phyloP scores from a whole-genome alignment of 2,113 vertebrate genomes.

The Spheniscus mendiculus region DNA sequence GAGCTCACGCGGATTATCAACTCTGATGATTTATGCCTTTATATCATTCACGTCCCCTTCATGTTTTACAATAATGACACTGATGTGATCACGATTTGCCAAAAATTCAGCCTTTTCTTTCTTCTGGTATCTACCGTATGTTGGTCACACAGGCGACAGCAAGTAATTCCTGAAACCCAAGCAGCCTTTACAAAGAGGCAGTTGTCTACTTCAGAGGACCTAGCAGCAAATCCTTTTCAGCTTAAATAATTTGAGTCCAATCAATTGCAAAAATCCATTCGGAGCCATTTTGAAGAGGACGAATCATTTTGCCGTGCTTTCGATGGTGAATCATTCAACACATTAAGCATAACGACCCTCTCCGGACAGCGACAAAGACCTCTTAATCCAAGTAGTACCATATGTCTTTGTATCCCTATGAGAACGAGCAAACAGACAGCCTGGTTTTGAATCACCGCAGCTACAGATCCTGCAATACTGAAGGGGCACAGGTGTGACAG shows the following conservation, averaged over 20 bases:
- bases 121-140: neutral
- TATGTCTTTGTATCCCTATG: neutral
- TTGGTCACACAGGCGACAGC: neutral
- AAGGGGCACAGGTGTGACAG: neutral
- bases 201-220: neutral
- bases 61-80: neutral
- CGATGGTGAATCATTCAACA: neutral
- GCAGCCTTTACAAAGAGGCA: neutral
- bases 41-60: neutral
- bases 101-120: neutral
- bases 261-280: neutral
- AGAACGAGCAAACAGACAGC: neutral
- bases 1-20: neutral
- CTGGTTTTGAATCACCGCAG: neutral
- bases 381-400: neutral
- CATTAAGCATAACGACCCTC: neutral
- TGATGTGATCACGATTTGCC: neutral
- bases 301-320: neutral
- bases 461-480: neutral
- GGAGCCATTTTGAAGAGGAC: neutral
- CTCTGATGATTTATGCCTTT: neutral
- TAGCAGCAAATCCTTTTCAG: neutral
- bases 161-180: neutral
- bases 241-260: neutral
- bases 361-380: neutral